These are phyloP conservation scores for Urocyon cinereoargenteus DNA, from an alignment of 2,797 vertebrate genomes.

Conservation along the genomic window DNA sequence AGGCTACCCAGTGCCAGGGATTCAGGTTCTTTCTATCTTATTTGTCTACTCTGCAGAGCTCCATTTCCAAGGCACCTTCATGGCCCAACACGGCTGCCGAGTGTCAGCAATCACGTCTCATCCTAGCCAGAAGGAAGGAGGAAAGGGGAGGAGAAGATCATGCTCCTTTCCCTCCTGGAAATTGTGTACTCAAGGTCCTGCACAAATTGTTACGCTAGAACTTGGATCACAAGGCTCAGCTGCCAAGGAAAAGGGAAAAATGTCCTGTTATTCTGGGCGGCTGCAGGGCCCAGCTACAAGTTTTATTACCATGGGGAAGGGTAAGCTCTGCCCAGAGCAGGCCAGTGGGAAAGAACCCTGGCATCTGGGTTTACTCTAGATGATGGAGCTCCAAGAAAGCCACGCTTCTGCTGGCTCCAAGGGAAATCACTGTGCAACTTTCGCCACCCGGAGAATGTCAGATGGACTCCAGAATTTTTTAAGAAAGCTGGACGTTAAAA, in stretches of 20 bases:
- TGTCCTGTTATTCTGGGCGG: neutral
- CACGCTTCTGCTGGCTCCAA: neutral
- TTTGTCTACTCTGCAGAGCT: neutral
- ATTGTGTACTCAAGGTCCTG: neutral
- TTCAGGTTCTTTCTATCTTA: neutral
- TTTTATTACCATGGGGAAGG: neutral
- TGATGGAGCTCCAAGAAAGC: neutral
- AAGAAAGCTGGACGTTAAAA: constrained; percentile 56
- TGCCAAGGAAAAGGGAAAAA: neutral
- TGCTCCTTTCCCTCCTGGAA: neutral
- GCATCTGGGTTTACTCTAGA: neutral
- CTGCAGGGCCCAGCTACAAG: neutral
- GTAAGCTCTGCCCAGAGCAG: neutral
- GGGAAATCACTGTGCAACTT: neutral
- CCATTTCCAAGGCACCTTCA: neutral
- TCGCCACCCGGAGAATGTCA: neutral
- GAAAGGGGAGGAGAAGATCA: neutral
- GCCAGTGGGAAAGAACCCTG: neutral
- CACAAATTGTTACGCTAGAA: neutral
- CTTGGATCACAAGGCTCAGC: neutral
- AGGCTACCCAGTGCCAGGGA: neutral
- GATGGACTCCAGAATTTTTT: neutral
- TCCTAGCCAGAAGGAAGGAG: neutral
- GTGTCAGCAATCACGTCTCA: neutral
- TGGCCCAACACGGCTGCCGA: neutral